phyloP scores from a whole-genome alignment of 1,140 invertebrate genomes.

The Parasteatoda tepidariorum region DNA sequence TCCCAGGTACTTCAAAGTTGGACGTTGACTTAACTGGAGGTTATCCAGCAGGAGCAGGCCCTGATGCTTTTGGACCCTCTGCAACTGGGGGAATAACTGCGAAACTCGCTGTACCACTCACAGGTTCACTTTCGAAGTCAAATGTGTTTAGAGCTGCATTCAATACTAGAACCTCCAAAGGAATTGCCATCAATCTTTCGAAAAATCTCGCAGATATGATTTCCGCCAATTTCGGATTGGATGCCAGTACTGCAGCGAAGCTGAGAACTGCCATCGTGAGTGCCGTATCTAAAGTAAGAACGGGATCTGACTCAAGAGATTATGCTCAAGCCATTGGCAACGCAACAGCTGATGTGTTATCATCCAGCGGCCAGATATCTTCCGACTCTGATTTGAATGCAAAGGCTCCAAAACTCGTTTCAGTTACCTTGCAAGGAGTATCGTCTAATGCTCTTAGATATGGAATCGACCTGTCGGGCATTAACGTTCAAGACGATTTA shows the following conservation, averaged over 20 bases:
- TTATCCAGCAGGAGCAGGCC: no score
- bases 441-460: not conserved
- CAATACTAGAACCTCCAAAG: not conserved
- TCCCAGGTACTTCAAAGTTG: not conserved
- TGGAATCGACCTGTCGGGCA: not conserved
- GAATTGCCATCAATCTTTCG: not conserved
- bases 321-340: not conserved
- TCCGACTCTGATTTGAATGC: not conserved
- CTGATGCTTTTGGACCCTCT: no score
- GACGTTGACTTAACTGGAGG: not conserved
- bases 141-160: not conserved
- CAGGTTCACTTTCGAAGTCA: not conserved
- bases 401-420: not conserved
- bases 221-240: not conserved
- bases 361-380: not conserved
- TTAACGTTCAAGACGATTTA: not conserved
- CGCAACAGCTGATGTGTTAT: not conserved
- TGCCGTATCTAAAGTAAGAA: not conserved
- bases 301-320: not conserved
- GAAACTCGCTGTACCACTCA: no score
- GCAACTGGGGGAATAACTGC: no score
- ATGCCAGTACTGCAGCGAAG: not conserved
- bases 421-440: not conserved
- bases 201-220: not conserved
- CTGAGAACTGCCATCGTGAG: not conserved